Percentiles rank a stretch among this genome's conserved stretches.
phyloP scores from a whole-genome alignment of 2,797 vertebrate genomes.

The Pyrocephalus nanus region DNA sequence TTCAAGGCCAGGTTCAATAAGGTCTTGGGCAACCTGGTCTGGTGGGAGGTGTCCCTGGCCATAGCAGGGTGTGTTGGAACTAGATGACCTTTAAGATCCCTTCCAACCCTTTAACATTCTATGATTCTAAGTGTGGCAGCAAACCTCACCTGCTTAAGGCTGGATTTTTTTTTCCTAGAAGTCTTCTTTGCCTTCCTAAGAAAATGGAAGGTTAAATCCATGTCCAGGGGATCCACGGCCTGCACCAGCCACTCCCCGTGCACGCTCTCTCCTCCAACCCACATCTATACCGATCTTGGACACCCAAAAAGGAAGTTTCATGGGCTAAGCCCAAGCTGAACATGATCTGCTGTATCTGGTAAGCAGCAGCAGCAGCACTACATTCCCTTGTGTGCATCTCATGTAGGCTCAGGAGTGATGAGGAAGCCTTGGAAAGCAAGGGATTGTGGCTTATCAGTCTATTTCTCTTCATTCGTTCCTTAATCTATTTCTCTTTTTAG shows the following conservation, averaged over 20 bases:
- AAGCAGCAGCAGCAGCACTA: background rate
- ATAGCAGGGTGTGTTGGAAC: background rate
- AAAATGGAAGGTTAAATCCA: background rate
- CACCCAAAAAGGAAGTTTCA: background rate
- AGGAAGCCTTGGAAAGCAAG: background rate
- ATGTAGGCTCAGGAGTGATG: fast-evolving
- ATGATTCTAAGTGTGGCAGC: background rate
- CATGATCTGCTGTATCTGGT: background rate
- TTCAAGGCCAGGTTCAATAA: background rate
- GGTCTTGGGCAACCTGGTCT: background rate
- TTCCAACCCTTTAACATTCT: background rate
- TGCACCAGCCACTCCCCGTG: fast-evolving
- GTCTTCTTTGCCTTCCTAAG: background rate
- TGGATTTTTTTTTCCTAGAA: background rate
- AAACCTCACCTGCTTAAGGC: background rate
- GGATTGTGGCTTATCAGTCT: background rate
- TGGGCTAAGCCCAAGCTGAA: background rate
- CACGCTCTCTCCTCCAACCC: background rate
- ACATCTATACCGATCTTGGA: background rate
- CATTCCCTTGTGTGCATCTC: background rate
- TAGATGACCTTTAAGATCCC: background rate
- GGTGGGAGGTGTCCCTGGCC: background rate
- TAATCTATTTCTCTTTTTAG: background rate
- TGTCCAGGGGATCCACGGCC: background rate
- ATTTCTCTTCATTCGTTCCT: background rate